Base-by-base conservation (phyloP, 2,113 vertebrate species). In the Apeltes quadracus region DNA sequence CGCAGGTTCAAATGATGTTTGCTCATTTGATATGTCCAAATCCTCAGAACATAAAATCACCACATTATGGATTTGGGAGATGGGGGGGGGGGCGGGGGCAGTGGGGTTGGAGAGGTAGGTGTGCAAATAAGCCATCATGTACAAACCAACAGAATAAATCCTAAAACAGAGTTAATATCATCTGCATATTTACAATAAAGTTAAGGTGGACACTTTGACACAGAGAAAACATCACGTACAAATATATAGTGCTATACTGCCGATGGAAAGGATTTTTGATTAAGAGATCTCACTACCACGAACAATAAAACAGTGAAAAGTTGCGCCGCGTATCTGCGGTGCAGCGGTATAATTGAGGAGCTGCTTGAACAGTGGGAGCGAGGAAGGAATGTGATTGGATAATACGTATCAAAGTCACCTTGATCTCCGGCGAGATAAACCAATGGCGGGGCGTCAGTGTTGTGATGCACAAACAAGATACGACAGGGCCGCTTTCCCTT, bases 111-210 rank as follows among this genome's bases (percentile, higher is more conserved):
- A 88, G 87, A 92, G 91, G 91, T 92, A 92, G 87, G 87, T 93
- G 93, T 93, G 93, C 92, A 94, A 93, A 93, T 88, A 88, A 94
- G 90, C 91, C 85, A 75, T 90, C 78, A 83, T 66, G 55, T 89
- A 91, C 84, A 89, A 90, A 84, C 91, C 73, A 62, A 85, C 3
- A 86, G 72, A 81, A 75, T 64, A 86, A 83, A 87, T 67, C 65
- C 69, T 69, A 84, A 76, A 85, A 90, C 76, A 78, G 84, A 29
- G 50, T 88, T 88, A 67, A 91, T 87, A 89, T 84, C 51, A 80
- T 91, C 87, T 92, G 90, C 71, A 87, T 90, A 87, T 91, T 67
- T 90, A 92, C 90, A 94, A 82, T 83, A 89, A 69, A 91, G 66
- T 74, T 78, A 76, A 87, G 80, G 86, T 86, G 83, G 84, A 92